Conservation (phyloP, 2,888 invertebrate species). For the Parthenolecanium corni region DNA sequence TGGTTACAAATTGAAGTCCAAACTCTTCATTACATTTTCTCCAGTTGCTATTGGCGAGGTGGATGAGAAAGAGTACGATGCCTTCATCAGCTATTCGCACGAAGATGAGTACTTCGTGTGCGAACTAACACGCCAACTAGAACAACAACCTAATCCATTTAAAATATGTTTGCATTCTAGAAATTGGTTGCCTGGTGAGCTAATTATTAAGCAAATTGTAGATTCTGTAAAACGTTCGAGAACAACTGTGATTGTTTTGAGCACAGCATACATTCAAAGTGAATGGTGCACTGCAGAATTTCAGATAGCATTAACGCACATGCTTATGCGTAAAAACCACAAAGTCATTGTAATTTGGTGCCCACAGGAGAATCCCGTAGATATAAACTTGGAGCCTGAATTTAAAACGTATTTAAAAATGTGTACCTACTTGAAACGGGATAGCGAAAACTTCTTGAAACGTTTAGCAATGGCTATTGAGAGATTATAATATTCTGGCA, state of each 20-base stretch:
- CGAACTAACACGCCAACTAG: neutral
- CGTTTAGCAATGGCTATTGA: neutral
- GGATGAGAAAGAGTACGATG: neutral
- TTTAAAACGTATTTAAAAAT: neutral
- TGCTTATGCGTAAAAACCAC: neutral
- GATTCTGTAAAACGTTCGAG: neutral
- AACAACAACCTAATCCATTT: neutral
- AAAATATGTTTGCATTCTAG: neutral
- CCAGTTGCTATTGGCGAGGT: neutral
- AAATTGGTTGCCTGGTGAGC: neutral
- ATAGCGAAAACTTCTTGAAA: neutral
- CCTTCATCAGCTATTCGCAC: conserved; percentile 1
- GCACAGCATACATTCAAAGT: neutral
- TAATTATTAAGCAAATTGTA: neutral
- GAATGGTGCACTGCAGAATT: neutral
- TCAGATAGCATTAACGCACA: neutral
- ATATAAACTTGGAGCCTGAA: neutral
- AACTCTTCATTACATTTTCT: neutral
- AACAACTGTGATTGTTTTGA: neutral
- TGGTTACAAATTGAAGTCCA: neutral
- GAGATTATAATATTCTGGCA: too few species aligned
- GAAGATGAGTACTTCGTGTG: neutral
- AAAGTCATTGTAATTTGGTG: neutral
- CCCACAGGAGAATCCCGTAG: neutral
- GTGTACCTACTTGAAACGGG: neutral